Percentiles rank a stretch among this genome's conserved stretches.
phyloP scores from a whole-genome alignment of 2,888 invertebrate genomes.

The Germaria angustata region DNA sequence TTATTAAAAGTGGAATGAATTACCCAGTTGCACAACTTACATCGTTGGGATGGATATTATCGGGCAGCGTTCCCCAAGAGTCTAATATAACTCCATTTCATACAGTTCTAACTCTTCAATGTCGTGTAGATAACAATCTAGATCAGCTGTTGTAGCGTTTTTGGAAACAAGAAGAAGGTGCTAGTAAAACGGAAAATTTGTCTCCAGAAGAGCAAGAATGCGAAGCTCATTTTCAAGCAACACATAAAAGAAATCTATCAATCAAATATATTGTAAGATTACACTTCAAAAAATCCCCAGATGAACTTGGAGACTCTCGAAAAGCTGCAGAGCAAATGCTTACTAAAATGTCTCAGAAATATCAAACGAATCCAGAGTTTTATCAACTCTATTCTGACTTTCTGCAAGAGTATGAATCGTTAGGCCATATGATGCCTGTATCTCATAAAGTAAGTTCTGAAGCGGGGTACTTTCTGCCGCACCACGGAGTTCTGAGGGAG shows the following conservation, averaged over 20 bases:
- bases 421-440: conserved; percentile 13
- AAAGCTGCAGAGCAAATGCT: conserved; percentile 11
- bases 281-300: neutral
- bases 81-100: neutral
- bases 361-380: neutral
- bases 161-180: too few species aligned
- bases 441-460: neutral
- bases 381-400: neutral
- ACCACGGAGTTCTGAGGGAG: conserved; percentile 14
- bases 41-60: conserved; percentile 30
- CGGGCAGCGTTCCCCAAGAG: neutral
- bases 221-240: neutral
- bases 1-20: neutral
- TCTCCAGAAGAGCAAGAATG: conserved; percentile 1
- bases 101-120: neutral
- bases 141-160: too few species aligned
- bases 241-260: neutral
- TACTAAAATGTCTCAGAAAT: neutral
- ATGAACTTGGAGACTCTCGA: neutral
- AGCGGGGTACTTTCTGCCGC: conserved; percentile 9
- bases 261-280: conserved; percentile 17
- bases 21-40: neutral
- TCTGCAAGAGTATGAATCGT: neutral
- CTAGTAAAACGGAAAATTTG: neutral
- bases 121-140: neutral